Evolutionary conservation across 1,140 invertebrate species (phyloP), one percentile per base, ranked within the genome.

Genomic region (Papilio helenus): DNA sequence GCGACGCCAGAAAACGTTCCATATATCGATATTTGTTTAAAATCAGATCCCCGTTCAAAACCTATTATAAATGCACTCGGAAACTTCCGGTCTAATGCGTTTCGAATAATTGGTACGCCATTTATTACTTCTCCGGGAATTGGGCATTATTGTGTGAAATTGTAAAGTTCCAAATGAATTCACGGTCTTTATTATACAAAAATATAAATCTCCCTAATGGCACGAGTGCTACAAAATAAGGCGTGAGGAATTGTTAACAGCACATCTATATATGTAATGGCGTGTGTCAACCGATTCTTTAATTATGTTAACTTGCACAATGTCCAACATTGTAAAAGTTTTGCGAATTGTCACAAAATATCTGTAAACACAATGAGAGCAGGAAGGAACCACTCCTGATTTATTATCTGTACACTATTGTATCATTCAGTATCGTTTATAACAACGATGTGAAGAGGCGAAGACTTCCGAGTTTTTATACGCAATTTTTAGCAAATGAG

Each of bases 181-280:
- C 93, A 94, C 88, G 90, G 86, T 87, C 42, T 26, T 68, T 82
- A 87, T 93, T 93, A 85, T 93, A 82, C 80, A 76, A 80, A 83
- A 81, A 82, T 86, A 93, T 93, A 93, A 94, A 92, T 94, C 90
- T 93, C 81, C 81, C 81, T 88, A 92, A 91, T 91, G 87, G 91
- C 90, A 92, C 88, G 88, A 92, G 91, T 84, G 78, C 80, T 82
- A 76, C 79, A 79, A 81, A 79, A 58, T 83, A 80, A 84, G 89
- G 89, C 90, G 89, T 92, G 84, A 80, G 81, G 68, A 85, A 89
- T 92, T 88, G 85, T 89, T 82, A 83, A 81, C 78, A 78, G 77
- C 76, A 82, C 81, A 80, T 83, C 86, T 84, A 83, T 83, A 34
- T 81, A 82, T 80, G 83, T 85, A 85, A 83, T 87, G 82, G 79